These are phyloP conservation scores for Lycopodina hypogea DNA, from an alignment of 37 sponge, comb jelly and placozoan genomes.

Conservation along the genomic window DNA sequence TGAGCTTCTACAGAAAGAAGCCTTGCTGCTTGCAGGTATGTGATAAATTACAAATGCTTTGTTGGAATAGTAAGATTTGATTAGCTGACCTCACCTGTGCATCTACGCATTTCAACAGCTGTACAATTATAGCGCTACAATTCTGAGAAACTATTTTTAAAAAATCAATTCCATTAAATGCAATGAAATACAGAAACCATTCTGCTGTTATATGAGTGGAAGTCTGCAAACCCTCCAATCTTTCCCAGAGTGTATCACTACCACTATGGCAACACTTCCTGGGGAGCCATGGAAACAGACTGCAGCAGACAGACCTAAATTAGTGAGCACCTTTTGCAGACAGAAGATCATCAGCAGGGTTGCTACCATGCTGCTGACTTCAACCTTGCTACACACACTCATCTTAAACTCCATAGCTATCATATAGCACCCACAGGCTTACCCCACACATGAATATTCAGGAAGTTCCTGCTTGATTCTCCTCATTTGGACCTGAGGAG, in stretches of 20 bases:
- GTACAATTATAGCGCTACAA: no score
- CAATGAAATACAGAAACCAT: no score
- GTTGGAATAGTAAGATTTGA: no score
- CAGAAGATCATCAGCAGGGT: neutral
- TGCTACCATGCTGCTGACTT: neutral
- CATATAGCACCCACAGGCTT: neutral
- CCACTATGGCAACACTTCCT: constrained; percentile 28
- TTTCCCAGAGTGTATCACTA: neutral
- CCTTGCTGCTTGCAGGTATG: no score
- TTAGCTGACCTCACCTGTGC: no score
- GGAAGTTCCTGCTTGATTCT: constrained; percentile 48
- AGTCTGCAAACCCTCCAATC: no score
- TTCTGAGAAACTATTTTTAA: no score
- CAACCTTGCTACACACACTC: neutral
- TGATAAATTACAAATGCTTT: no score
- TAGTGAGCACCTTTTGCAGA: constrained; percentile 3
- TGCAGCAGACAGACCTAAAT: neutral
- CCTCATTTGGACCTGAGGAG: constrained; percentile 7
- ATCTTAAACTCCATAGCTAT: neutral
- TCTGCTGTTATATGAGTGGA: no score
- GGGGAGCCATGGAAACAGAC: constrained; percentile 14
- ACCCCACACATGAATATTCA: constrained; percentile 8
- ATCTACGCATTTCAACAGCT: no score
- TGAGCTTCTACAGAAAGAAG: no score
- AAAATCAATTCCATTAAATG: no score